These are phyloP conservation scores for Xiphophorus hellerii DNA, from an alignment of 2,113 vertebrate genomes.

Conservation along the genomic window DNA sequence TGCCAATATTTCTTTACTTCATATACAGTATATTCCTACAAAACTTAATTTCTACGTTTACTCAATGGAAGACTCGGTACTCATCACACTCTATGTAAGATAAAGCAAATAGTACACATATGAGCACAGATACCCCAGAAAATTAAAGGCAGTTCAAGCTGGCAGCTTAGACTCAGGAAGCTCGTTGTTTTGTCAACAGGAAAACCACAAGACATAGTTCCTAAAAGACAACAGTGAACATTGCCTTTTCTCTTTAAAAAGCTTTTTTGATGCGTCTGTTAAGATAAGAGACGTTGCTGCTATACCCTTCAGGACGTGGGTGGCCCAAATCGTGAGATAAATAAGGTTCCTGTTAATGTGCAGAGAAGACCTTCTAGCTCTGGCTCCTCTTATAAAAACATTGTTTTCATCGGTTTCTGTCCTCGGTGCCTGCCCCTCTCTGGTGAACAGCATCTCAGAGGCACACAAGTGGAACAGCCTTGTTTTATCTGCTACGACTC, in stretches of 20 bases:
- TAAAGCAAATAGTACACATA: background rate
- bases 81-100: background rate
- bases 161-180: conserved; percentile 40
- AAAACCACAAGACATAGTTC: conserved; percentile 53
- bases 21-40: background rate
- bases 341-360: background rate
- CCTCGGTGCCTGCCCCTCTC: conserved; percentile 50
- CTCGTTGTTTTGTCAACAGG: conserved; percentile 51
- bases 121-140: background rate
- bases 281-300: background rate
- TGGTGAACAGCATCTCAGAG: conserved; percentile 50
- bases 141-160: background rate
- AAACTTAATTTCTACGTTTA: background rate
- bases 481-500: conserved; percentile 57
- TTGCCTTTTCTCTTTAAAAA: conserved; percentile 28
- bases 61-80: background rate
- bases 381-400: conserved; percentile 42
- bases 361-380: conserved; percentile 5
- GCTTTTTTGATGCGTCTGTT: background rate
- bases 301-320: background rate
- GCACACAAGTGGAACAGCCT: conserved; percentile 70
- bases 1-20: background rate
- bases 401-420: conserved; percentile 52
- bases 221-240: conserved; percentile 24
- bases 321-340: background rate